Conservation (phyloP, 2,113 vertebrate genomes). For the Todiramphus chloris region DNA sequence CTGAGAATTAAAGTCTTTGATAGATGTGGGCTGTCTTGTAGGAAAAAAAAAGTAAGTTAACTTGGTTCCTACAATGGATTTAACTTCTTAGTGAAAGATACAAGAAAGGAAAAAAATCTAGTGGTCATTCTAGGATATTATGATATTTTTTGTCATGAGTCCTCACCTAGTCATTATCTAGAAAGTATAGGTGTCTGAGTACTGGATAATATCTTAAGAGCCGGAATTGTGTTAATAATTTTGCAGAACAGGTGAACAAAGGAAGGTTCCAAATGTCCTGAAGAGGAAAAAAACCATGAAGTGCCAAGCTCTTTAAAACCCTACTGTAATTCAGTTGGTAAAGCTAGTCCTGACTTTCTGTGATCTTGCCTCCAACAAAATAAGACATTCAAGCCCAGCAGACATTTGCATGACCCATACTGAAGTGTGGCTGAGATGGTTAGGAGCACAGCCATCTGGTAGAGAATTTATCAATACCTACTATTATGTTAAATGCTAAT, state of each 20-base stretch:
- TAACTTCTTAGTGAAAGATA: not conserved
- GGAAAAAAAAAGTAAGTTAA: not conserved
- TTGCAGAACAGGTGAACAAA: not conserved
- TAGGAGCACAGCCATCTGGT: not conserved
- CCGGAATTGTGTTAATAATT: not conserved
- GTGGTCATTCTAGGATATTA: not conserved
- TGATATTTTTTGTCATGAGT: not conserved
- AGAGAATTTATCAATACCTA: not conserved
- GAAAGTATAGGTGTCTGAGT: not conserved
- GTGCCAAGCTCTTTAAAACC: not conserved
- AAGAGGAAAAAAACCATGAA: not conserved
- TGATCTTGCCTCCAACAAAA: not conserved
- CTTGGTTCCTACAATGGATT: not conserved
- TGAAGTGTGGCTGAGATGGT: rapidly evolving
- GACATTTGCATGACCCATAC: not conserved
- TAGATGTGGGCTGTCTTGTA: not conserved
- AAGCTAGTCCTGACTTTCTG: not conserved
- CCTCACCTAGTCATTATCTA: not conserved
- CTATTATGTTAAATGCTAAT: not conserved
- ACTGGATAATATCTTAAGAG: not conserved
- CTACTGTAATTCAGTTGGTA: not conserved
- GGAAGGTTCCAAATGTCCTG: not conserved
- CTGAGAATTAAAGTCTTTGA: not conserved
- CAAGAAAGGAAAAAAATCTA: not conserved
- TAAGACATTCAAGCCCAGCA: not conserved